Evolutionary conservation across 2,113 vertebrate genomes (phyloP).

Genomic region (Sorex araneus): DNA sequence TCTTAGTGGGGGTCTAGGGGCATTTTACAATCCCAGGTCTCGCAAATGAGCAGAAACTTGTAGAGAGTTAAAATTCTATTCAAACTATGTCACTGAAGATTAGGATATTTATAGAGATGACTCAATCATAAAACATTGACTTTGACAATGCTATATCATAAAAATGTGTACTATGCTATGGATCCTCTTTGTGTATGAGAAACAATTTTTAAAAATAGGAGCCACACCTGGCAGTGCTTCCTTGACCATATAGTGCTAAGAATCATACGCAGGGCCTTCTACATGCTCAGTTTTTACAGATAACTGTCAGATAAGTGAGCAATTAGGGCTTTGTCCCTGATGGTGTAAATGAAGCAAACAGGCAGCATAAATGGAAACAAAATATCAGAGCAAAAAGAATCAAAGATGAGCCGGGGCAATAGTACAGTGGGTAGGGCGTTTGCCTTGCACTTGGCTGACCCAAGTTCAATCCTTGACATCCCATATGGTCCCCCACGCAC

Average conservation of each 20-base stretch:
- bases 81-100: not conserved
- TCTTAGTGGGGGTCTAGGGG: constrained; percentile 2
- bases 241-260: no score
- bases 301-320: constrained; percentile 24
- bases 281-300: not conserved
- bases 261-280: not conserved
- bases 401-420: no score
- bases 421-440: no score
- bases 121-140: no score
- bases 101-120: no score
- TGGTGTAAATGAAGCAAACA: not conserved
- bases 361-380: not conserved
- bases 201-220: not conserved
- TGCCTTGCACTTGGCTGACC: no score
- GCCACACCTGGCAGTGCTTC: no score
- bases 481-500: no score
- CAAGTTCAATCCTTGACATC: no score
- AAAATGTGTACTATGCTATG: no score
- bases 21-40: not conserved
- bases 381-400: not conserved
- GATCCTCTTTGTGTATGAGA: no score
- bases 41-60: constrained; percentile 1
- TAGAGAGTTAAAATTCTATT: not conserved
- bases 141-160: no score
- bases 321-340: not conserved